phyloP scores from a whole-genome alignment of 1,140 invertebrate genomes.

The Papilio aristodemus region DNA sequence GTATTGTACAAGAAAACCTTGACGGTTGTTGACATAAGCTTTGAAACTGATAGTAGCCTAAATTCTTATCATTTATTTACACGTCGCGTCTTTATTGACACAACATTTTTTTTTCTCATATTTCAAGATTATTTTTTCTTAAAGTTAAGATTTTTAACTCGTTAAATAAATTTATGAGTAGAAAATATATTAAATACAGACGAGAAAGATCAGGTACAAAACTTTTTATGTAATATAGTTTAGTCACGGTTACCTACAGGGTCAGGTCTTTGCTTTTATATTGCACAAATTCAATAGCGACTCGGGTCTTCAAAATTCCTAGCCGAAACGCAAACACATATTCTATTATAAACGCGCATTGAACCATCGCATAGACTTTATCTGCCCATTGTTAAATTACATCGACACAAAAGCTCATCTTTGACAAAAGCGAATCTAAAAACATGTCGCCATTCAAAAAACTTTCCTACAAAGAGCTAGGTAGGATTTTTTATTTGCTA shows the following conservation, averaged over 20 bases:
- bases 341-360: constrained; percentile 68
- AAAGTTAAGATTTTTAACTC: background rate
- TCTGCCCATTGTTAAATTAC: constrained; percentile 68
- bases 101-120: constrained; percentile 26
- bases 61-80: constrained; percentile 68
- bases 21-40: constrained; percentile 49
- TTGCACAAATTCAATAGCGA: constrained; percentile 69
- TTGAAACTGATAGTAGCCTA: constrained; percentile 56
- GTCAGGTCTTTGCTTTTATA: constrained; percentile 69
- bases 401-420: constrained; percentile 63
- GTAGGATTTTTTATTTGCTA: constrained; percentile 41
- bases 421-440: constrained; percentile 65
- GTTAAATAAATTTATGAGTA: background rate
- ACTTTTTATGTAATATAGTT: constrained; percentile 59
- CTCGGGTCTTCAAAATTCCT: constrained; percentile 56
- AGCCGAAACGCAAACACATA: constrained; percentile 75
- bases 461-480: constrained; percentile 37
- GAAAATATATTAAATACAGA: background rate
- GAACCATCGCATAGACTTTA: constrained; percentile 68
- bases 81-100: constrained; percentile 62
- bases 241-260: constrained; percentile 71
- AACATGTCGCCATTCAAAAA: constrained; percentile 60
- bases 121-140: background rate
- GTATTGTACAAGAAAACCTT: constrained; percentile 47
- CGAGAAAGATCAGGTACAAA: constrained; percentile 56